These are phyloP conservation scores for Muscicapa striata DNA, from an alignment of 2,797 vertebrate genomes.

Conservation along the genomic window DNA sequence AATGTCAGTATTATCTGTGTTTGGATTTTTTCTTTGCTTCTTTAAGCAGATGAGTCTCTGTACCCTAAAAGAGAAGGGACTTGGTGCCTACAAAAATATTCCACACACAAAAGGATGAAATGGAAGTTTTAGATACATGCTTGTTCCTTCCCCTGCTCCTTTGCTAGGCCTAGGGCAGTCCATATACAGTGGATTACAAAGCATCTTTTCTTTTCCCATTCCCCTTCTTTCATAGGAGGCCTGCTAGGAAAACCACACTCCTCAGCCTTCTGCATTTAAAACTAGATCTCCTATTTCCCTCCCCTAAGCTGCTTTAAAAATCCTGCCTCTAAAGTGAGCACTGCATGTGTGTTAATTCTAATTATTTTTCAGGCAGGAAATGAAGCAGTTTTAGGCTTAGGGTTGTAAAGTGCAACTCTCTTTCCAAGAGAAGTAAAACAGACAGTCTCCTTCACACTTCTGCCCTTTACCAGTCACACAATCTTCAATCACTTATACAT, in stretches of 20 bases:
- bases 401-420: constrained; percentile 3
- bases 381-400: not conserved
- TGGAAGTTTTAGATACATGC: not conserved
- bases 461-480: constrained; percentile 50
- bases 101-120: not conserved
- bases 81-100: not conserved
- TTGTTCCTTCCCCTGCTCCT: not conserved
- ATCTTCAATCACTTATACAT: constrained; percentile 28
- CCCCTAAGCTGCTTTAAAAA: not conserved
- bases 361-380: constrained; percentile 34
- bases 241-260: not conserved
- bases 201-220: not conserved
- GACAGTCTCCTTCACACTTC: constrained; percentile 30
- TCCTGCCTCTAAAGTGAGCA: not conserved
- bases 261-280: not conserved
- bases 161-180: not conserved
- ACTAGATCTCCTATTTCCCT: not conserved
- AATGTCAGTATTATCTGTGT: not conserved
- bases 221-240: not conserved
- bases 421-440: constrained; percentile 36
- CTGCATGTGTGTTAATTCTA: not conserved
- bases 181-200: not conserved
- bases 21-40: not conserved
- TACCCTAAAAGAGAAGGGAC: not conserved
- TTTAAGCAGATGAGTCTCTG: not conserved